Base-by-base conservation (phyloP, 2,113 vertebrate genomes). In the Cyanocitta stelleri region DNA sequence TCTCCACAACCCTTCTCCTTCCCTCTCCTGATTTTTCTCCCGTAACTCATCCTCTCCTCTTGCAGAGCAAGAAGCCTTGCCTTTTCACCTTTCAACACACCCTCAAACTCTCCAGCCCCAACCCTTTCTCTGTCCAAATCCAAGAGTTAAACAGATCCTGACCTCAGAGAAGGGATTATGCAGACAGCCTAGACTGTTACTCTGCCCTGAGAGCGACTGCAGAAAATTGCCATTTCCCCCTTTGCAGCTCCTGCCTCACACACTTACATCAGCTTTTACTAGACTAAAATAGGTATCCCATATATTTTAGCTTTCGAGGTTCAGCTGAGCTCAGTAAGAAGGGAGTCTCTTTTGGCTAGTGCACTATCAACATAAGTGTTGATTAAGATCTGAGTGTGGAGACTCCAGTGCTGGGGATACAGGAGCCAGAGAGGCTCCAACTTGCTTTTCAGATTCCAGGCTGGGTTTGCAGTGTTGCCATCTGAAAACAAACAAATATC, bases 401-500 rank as follows among this genome's bases (percentile, higher is more conserved):
- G 77, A 63, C 39, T 93, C 66, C 4, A 7, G 49, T 96, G 75
- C 80, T 95, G 85, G 39, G 63, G 67, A 86, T 64, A 62, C 46
- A 75, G 66, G 27, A 96, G 46, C 78, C 81, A 90, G 79, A 91
- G 68, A 89, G 69, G 58, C 56, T 78, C 44, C 66, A 87, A 84
- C 46, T 72, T 96, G 83, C 52, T 77, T 82, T 85, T 94, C 8
- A 7, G 37, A 86, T 91, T 96, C 62, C 55, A 96, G 86, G 61
- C 86, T 96, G 66, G 37, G 51, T 94, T 95, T 92, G 78, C 74
- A 82, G 52, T 49, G 29, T 49, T 93, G 86, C 74, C 81, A 68
- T 94, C 82, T 89, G 90, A 96, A 96, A 97, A 87, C 79, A 95
- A 94, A 95, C 80, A 95, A 91, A 59, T 74, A 73, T 87, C 74